Evolutionary conservation across 2,888 invertebrate genomes (phyloP).

Genomic region (Neuroscelio doddi): DNA sequence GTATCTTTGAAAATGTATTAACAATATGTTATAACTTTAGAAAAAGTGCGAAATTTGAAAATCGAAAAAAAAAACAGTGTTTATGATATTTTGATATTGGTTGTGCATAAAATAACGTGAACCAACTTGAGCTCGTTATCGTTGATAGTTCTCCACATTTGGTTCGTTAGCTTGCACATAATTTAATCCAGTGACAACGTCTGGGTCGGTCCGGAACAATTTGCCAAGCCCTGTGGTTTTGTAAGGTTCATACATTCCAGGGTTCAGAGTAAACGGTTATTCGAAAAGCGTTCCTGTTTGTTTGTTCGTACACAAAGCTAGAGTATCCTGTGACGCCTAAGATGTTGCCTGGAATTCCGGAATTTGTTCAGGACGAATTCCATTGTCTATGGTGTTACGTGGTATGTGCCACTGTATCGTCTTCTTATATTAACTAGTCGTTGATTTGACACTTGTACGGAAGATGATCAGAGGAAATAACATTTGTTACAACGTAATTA

Average conservation of each 20-base stretch:
- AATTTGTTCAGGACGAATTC: slow-evolving; percentile 57
- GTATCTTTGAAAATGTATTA: no score
- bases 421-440: slow-evolving; percentile 25
- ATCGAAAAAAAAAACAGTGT: no score
- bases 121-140: slow-evolving; percentile 28
- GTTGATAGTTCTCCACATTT: neutral
- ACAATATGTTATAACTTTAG: no score
- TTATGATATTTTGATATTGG: no score
- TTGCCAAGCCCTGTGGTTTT: slow-evolving; percentile 61
- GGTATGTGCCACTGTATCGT: slow-evolving; percentile 31
- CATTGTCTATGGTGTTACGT: slow-evolving; percentile 32
- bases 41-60: no score
- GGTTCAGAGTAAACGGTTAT: slow-evolving; percentile 57
- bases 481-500: no score
- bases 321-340: slow-evolving; percentile 52
- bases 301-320: slow-evolving; percentile 48
- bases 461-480: no score
- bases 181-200: slow-evolving; percentile 39
- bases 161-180: slow-evolving; percentile 39
- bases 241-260: slow-evolving; percentile 58
- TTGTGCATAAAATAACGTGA: neutral
- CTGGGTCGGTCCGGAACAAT: slow-evolving; percentile 56
- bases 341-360: slow-evolving; percentile 59
- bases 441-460: slow-evolving; percentile 20
- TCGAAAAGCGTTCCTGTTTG: slow-evolving; percentile 54